Evolutionary conservation across 2,113 vertebrate species (phyloP).

Genomic region (Toxotes chatareus): DNA sequence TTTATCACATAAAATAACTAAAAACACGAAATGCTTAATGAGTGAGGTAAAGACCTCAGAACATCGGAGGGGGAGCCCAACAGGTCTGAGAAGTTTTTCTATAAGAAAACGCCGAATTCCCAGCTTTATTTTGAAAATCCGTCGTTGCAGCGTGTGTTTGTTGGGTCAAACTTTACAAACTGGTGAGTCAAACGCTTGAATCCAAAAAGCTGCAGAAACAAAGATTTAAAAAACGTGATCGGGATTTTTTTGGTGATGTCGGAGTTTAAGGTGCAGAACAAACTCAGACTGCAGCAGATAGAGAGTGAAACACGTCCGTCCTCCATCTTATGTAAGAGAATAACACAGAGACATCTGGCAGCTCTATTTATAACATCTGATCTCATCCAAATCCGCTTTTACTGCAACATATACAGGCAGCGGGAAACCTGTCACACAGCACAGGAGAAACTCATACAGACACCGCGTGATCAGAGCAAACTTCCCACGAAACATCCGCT

Average conservation of each 20-base stretch:
- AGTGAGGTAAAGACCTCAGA: no score
- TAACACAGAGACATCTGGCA: constrained; percentile 58
- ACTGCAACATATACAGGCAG: no score
- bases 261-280: neutral
- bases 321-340: constrained; percentile 37
- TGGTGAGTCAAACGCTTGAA: neutral
- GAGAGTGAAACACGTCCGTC: neutral
- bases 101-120: no score
- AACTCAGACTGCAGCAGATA: neutral
- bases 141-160: fast-evolving
- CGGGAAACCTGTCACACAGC: no score
- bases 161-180: neutral
- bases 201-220: neutral
- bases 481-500: no score
- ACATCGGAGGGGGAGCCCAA: no score
- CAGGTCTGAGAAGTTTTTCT: no score
- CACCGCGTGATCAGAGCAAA: no score
- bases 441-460: no score
- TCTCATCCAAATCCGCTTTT: constrained; percentile 10
- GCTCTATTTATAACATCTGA: constrained; percentile 65
- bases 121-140: constrained; percentile 43
- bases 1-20: no score
- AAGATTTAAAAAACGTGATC: neutral
- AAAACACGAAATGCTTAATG: no score
- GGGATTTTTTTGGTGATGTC: neutral